Base-by-base conservation (phyloP, 2,888 invertebrate genomes). In the Pristionchus fissidentatus region DNA sequence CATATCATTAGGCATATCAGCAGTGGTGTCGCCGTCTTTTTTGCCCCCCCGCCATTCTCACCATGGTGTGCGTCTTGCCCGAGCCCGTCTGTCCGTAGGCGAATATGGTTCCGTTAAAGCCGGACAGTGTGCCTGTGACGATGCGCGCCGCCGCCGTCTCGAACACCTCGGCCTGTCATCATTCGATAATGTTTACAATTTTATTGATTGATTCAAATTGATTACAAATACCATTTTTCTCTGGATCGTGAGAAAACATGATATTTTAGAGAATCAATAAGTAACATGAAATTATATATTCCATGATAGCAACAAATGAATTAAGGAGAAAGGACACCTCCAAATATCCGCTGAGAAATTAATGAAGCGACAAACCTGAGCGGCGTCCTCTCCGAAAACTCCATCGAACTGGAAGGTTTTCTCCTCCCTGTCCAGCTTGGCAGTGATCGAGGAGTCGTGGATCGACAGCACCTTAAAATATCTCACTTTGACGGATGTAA, bases 61-160 rank as follows among this genome's bases (percentile, higher is more conserved):
- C 84, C 93, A 93, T 93, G 5, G 93, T 93, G 86, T 92, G 93
- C 1, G 93, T 93, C 86, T 93, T 93, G 7, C 93, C 93, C 35
- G 93, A 93, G 52, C 87, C 93, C 22, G 93, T 93, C 89, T 93
- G 93, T 0, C 93, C 93, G 89, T 93, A 93, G 1, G 93, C 93
- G 91, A 93, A 93, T 80, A 93, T 93, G 5, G 93, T 93, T 1
- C 93, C 93, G 89, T 93, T 93, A 87, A 93, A 93, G 1, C 93
- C 93, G 38, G 89, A 89, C 0, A 93, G 85, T 87, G 93, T 93
- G 79, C 92, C 92, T 32, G 93, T 93, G 62, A 93, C 92, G n/a
- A 93, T 90, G 35, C 90, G 89, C 85, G 91, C 92, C 1, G 92
- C 93, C 4, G 93, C 91, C 7, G 86, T 81, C 3, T 87, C 84